phyloP scores from a whole-genome alignment of 2,888 invertebrate species.

The Drosophila formosana region DNA sequence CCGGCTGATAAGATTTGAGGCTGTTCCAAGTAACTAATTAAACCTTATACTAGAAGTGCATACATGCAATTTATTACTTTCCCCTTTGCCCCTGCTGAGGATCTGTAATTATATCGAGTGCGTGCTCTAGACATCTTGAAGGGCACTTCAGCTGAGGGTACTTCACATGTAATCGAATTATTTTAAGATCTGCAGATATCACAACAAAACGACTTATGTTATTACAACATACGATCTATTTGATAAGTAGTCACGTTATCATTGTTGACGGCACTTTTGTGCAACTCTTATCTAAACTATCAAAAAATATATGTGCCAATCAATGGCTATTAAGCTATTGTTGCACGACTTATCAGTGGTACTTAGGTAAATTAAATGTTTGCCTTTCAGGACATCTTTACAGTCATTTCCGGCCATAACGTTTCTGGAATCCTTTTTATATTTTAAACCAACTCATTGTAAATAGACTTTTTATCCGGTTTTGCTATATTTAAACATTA shows the following conservation, averaged over 20 bases:
- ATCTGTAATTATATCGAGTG: conserved; percentile 1
- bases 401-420: neutral
- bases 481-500: neutral
- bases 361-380: neutral
- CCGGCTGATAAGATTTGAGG: conserved; percentile 43
- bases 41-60: conserved; percentile 27
- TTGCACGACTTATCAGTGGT: conserved; percentile 7
- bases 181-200: neutral
- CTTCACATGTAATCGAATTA: conserved; percentile 5
- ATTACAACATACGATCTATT: neutral
- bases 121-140: neutral
- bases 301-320: conserved; percentile 36
- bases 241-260: conserved; percentile 8
- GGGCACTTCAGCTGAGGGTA: neutral
- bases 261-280: conserved; percentile 4
- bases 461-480: too few relatives aligned
- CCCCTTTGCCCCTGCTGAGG: neutral
- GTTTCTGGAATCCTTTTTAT: neutral
- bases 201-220: neutral
- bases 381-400: neutral
- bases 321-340: conserved; percentile 31
- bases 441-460: neutral
- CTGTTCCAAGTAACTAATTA: conserved; percentile 35
- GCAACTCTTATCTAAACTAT: conserved; percentile 29
- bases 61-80: conserved; percentile 45